These are phyloP conservation scores for Trichonephila clavata DNA, from an alignment of 1,140 invertebrate species.

Conservation along the genomic window DNA sequence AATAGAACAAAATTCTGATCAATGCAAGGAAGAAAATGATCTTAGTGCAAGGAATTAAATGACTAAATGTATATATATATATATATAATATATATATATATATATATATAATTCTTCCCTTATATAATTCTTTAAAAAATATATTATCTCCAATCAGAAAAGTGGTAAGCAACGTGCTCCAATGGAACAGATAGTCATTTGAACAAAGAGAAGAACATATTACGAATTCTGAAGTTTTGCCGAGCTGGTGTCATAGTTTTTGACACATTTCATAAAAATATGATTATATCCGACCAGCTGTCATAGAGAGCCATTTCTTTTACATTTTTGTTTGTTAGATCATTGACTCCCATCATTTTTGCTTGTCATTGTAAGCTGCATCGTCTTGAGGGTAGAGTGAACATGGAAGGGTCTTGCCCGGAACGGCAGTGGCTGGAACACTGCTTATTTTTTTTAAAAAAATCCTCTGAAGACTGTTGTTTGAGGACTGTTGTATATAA, in stretches of 20 bases:
- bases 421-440: constrained; percentile 59
- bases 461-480: constrained; percentile 10
- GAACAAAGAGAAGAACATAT: too few species aligned
- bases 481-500: constrained; percentile 55
- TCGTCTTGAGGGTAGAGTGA: background rate
- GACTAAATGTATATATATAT: too few species aligned
- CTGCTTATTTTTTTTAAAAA: background rate
- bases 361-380: background rate
- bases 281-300: background rate
- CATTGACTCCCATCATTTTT: background rate
- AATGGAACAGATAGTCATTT: too few species aligned
- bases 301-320: background rate
- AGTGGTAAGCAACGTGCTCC: too few species aligned
- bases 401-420: constrained; percentile 48
- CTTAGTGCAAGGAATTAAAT: too few species aligned
- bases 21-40: too few species aligned
- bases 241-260: background rate
- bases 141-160: too few species aligned
- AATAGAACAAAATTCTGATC: too few species aligned
- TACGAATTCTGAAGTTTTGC: background rate
- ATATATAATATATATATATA: too few species aligned
- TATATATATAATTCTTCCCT: too few species aligned
- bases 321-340: background rate
- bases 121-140: too few species aligned
- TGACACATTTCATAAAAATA: constrained; percentile 8